Evolutionary conservation across 2,797 vertebrate species (phyloP), one percentile per base, ranked within the genome.

Genomic region (Galago senegalensis): DNA sequence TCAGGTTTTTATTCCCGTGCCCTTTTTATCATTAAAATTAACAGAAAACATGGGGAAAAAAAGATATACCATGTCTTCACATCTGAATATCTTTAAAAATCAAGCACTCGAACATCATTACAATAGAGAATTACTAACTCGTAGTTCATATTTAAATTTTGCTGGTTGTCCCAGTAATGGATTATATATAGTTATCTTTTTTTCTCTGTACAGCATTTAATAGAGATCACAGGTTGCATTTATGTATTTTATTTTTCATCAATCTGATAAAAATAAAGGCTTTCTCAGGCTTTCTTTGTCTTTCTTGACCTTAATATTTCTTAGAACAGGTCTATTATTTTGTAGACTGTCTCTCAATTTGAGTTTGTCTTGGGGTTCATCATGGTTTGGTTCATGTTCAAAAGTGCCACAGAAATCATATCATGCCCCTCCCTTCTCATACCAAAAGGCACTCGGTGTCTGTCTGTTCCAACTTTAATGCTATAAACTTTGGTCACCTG

Each of bases 1-100:
- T 97, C 98, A 98, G 98, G 98, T 97, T 98, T 43, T 94, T 96
- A 89, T 43, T 96, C 97, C 97, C 97, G 95, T 98, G 98, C 98
- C 98, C 98, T 98, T 98, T 43, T 98, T 37, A 88, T 98, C 97
- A 98, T 98, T 98, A 98, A 98, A 98, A 98, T 96, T 97, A 98
- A 98, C 98, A 95, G 96, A 98, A 97, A 98, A 98, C 97, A 80
- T 76, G 81, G 87, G 98, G 7, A 43, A 43, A 43, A 43, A 43
- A 43, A 43, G 40, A 43, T 6, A 6, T 43, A 43, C 40, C 40
- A 23, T 83, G 40, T 81, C 18, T 87, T 94, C 37, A 73, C 25
- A 14, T 10, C 5, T 34, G 82, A 94, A 25, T 69, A 63, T 7
- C 7, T 70, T 49, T 25, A 76, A 84, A 90, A 93, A 75, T 75